phyloP scores from a whole-genome alignment of 2,888 invertebrate genomes.

The Stramonita haemastoma region DNA sequence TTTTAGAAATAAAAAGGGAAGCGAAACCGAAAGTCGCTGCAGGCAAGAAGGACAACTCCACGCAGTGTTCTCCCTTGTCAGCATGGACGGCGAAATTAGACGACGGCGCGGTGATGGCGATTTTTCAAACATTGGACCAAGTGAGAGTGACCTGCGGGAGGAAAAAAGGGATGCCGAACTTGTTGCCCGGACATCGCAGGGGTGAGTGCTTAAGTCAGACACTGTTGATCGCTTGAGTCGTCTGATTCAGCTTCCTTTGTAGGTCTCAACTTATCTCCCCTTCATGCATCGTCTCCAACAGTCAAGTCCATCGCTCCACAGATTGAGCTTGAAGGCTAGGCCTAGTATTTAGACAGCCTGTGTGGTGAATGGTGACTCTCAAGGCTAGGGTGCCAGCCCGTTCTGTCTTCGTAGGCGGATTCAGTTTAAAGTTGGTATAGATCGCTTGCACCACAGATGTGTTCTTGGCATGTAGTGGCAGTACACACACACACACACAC shows the following conservation, averaged over 20 bases:
- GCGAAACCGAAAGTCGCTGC: not conserved
- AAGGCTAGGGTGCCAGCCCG: too few relatives aligned
- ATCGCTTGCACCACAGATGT: too few relatives aligned
- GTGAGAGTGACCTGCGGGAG: not conserved
- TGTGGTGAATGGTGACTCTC: too few relatives aligned
- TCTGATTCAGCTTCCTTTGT: not conserved
- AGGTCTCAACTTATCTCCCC: not conserved
- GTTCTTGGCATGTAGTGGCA: too few relatives aligned
- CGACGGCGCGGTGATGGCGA: constrained; percentile 10
- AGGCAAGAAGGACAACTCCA: not conserved
- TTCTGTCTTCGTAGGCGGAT: too few relatives aligned
- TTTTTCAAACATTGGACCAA: not conserved
- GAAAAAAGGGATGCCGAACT: constrained; percentile 22
- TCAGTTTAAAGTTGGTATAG: too few relatives aligned
- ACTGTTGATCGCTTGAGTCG: not conserved
- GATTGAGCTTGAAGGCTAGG: not conserved
- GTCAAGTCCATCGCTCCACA: not conserved
- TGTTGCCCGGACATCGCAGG: constrained; percentile 23
- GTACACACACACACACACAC: not conserved
- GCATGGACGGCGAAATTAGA: constrained; percentile 3
- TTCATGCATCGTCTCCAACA: not conserved
- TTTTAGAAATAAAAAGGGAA: not conserved
- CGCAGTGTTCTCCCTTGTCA: not conserved
- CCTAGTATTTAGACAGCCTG: not conserved
- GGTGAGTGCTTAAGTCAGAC: not conserved